A percentile compares a stretch with the other conserved stretches of the same genome.
Conservation (phyloP, 2,888 invertebrate genomes). For the Rotaria macrura region DNA sequence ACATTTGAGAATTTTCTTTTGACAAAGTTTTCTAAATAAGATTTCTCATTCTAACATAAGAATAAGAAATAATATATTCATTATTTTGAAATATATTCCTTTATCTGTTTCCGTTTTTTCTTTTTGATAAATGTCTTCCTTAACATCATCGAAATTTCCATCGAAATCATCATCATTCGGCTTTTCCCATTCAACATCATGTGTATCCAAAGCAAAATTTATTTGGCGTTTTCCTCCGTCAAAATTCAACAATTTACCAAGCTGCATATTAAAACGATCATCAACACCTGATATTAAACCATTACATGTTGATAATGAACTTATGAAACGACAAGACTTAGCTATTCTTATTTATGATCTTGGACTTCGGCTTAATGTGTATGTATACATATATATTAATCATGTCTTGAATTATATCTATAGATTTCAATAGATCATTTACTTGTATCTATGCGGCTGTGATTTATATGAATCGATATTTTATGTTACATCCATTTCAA, state of each 20-base stretch:
- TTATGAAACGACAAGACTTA: conserved; percentile 29
- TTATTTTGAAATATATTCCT: neutral
- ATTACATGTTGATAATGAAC: conserved; percentile 20
- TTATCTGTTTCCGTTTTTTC: neutral
- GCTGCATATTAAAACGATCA: neutral
- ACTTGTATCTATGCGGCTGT: conserved; percentile 91
- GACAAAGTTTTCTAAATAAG: too few species aligned
- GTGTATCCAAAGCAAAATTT: neutral
- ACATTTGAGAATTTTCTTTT: too few species aligned
- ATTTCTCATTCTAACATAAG: too few species aligned
- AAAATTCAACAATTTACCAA: neutral
- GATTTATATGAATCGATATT: conserved; percentile 97
- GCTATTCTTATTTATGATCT: conserved; percentile 29
- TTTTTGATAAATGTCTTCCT: neutral
- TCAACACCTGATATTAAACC: neutral
- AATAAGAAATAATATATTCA: neutral
- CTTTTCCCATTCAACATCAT: neutral
- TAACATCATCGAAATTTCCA: neutral
- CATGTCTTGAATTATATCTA: too few species aligned
- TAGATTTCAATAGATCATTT: neutral
- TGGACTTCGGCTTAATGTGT: conserved; percentile 21
- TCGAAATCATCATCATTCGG: neutral
- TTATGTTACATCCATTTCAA: conserved; percentile 91
- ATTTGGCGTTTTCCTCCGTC: neutral
- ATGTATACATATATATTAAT: too few species aligned